Evolutionary conservation across 2,113 vertebrate genomes (phyloP), one percentile per base, ranked within the genome.

Genomic region (Redunca redunca): DNA sequence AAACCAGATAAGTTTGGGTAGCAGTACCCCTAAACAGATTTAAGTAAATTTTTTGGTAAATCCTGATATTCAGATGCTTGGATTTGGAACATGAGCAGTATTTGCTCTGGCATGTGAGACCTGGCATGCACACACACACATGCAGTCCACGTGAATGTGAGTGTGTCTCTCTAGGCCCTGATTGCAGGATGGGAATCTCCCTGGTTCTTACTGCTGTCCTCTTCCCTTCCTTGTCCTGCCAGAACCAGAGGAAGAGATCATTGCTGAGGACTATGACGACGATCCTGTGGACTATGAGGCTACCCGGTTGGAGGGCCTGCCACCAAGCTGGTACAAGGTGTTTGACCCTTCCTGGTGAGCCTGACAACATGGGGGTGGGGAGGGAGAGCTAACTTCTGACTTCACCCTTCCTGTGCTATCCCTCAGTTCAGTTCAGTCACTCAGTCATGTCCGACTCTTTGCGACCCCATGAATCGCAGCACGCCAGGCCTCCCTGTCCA

Each of bases 261-360:
- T 99, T 84, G 99, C 99, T 8, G 99, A 99, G 97, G 99, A 99
- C 98, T 99, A 99, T 15, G 99, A 99, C 14, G 99, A 99, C 91
- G 99, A 99, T 91, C 99, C 99, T 2, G 99, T 99, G 52, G 99
- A 99, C 97, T 99, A 99, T 80, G 99, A 99, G 98, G 99, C 99
- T 46, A 99, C 99, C 17, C 98, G 99, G 87, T 9, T 99, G 21
- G 99, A 99, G 96, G 99, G 98, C 97, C 98, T 99, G 25, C 99
- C 99, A 14, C 99, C 99, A 3, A 99, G 99, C 98, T 99, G 99
- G 99, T 99, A 99, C 96, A 99, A 99, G 98, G 99, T 99, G 74
- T 99, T 99, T 60, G 99, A 99, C 91, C 98, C 99, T 14, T 97
- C 98, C 86, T 99, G 99, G 99, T 99, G 98, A 96, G 99, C 23